A percentile compares a stretch with the other conserved stretches of the same genome.
Evolutionary conservation across 2,888 invertebrate genomes (phyloP).

Genomic region (Eupithecia subumbrata): DNA sequence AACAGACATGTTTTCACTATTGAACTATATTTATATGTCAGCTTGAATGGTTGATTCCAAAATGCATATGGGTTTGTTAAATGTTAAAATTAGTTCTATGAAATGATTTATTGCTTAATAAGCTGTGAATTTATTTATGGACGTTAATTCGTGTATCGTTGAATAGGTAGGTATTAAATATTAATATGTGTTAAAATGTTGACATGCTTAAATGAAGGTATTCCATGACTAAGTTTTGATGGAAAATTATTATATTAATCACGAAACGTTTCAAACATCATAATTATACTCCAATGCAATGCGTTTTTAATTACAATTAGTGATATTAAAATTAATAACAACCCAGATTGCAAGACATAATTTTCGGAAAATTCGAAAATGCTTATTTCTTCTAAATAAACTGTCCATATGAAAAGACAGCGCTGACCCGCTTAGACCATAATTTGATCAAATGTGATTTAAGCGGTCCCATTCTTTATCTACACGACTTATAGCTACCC

Average conservation of each 20-base stretch:
- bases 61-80: neutral
- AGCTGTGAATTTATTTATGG: neutral
- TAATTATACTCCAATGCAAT: neutral
- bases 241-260: neutral
- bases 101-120: neutral
- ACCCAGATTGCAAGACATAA: neutral
- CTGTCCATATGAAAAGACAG: too few relatives aligned
- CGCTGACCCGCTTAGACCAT: too few relatives aligned
- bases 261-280: neutral
- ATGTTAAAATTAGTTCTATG: neutral
- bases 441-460: too few relatives aligned
- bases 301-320: neutral
- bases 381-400: too few relatives aligned
- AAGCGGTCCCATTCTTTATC: too few relatives aligned
- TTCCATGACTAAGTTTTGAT: neutral
- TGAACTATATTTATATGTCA: neutral
- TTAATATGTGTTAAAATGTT: neutral
- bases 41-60: neutral
- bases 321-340: neutral
- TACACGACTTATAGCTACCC: neutral
- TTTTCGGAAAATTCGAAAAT: too few relatives aligned
- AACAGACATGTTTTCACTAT: neutral
- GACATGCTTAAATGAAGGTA: neutral
- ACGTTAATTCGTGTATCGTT: neutral
- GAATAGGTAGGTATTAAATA: neutral